Conservation (phyloP, 2,888 invertebrate genomes). For the Cryptocheilus praepositus region DNA sequence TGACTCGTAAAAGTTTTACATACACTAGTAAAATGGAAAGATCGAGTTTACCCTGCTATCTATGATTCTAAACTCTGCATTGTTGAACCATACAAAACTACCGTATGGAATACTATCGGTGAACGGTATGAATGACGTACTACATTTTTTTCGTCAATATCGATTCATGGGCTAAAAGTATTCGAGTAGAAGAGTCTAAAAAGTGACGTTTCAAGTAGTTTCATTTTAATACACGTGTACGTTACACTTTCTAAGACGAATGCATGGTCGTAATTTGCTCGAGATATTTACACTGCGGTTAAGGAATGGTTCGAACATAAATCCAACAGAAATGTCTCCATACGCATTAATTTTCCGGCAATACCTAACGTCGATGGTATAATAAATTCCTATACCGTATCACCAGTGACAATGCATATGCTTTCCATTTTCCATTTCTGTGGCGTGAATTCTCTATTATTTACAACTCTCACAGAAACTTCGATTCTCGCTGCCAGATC, state of each 20-base stretch:
- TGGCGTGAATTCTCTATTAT: slow-evolving; percentile 61
- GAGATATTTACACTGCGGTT: too few species aligned
- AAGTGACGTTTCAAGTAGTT: too few species aligned
- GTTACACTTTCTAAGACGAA: slow-evolving; percentile 1
- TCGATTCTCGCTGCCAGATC: slow-evolving; percentile 81
- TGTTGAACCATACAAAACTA: slow-evolving; percentile 2
- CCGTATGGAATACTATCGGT: neutral
- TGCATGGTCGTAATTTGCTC: neutral
- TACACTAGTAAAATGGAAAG: slow-evolving; percentile 1
- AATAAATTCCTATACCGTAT: slow-evolving; percentile 29
- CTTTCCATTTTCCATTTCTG: slow-evolving; percentile 72
- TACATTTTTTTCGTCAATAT: too few species aligned
- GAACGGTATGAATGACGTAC: neutral
- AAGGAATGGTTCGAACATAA: too few species aligned
- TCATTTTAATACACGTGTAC: too few species aligned
- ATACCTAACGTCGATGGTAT: too few species aligned
- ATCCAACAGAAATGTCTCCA: too few species aligned
- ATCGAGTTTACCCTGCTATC: neutral
- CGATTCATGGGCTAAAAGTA: too few species aligned
- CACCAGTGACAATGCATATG: slow-evolving; percentile 66
- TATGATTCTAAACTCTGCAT: neutral
- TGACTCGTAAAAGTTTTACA: neutral
- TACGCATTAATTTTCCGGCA: too few species aligned
- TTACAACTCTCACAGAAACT: slow-evolving; percentile 69
- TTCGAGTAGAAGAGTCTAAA: too few species aligned